Evolutionary conservation across 1,140 invertebrate species (phyloP), one percentile per base, ranked within the genome.

Genomic region (Aphis craccivora): DNA sequence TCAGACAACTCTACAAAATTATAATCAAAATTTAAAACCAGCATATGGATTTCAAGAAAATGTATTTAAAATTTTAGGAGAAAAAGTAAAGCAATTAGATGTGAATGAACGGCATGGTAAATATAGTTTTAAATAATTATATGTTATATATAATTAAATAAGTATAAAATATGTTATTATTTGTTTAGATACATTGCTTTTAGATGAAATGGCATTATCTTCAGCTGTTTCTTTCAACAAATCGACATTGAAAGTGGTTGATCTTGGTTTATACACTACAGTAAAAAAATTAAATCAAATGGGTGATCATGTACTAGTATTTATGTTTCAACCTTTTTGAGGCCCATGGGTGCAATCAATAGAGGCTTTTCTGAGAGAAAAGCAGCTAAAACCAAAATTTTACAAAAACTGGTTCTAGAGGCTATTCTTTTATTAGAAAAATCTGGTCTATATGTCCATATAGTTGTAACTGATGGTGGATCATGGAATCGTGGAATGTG

Each of bases 401-500:
- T 91, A 40, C n/a, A 40, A 76, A 55, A 91, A 76, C 20, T 91
- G 4, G 35, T 91, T n/a, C 18, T 91, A 40, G 37, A 91, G 37
- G 90, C n/a, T 67, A 91, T n/a, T 37, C 11, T 91, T 30, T 45
- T 91, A 23, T 67, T 91, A 45, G 37, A 60, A 67, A 76, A 91
- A 23, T 30, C 22, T 53, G 90, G 90, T 20, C 43, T 81, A 4
- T 43, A n/a, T 76, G 90, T 67, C 40, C 55, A 91, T 67, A 43
- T 40, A 37, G 22, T 91, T 76, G 55, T 91, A 43, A 76, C 35
- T n/a, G 90, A 91, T 67, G 90, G 90, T 25, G 90, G 55, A 7
- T 23, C 35, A 18, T 81, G 37, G 90, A 91, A 91, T 40, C 90
- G 90, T 37, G 43, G 55, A 60, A 91, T 91, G 90, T 91, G 90